Percentiles rank a stretch among this genome's conserved stretches.
Evolutionary conservation across 2,797 vertebrate genomes (phyloP).

Genomic region (Nyctalus aviator): DNA sequence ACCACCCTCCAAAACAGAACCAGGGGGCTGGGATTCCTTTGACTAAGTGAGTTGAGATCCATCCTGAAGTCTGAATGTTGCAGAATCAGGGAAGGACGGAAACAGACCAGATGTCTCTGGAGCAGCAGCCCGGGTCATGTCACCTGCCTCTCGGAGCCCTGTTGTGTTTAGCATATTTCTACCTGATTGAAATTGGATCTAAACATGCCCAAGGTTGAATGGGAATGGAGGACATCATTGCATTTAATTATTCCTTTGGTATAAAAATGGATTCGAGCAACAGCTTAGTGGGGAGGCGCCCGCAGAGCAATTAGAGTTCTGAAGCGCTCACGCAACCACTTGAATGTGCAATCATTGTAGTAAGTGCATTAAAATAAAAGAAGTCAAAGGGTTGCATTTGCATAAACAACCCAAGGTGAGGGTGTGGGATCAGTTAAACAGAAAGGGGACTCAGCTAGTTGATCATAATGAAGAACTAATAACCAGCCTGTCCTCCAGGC

Average conservation of each 20-base stretch:
- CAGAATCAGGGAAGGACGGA: background rate
- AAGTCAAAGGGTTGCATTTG: slow-evolving; percentile 68
- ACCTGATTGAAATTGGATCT: slow-evolving; percentile 70
- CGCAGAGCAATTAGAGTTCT: slow-evolving; percentile 65
- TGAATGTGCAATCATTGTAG: slow-evolving; percentile 75
- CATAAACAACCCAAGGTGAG: slow-evolving; percentile 75
- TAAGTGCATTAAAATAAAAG: slow-evolving; percentile 79
- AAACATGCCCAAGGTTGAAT: slow-evolving; percentile 70
- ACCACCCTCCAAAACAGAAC: background rate
- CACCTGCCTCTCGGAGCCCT: background rate
- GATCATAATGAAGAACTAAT: background rate
- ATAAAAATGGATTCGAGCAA: slow-evolving; percentile 71
- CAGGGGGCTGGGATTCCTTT: background rate
- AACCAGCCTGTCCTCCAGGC: background rate
- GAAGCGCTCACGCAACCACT: slow-evolving; percentile 18
- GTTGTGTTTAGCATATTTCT: slow-evolving; percentile 46
- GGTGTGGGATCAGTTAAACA: slow-evolving; percentile 21
- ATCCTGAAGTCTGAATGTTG: background rate
- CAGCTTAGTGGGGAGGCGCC: slow-evolving; percentile 40
- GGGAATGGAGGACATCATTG: slow-evolving; percentile 65
- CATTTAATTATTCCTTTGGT: slow-evolving; percentile 76
- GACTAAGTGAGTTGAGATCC: background rate
- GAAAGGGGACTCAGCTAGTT: background rate
- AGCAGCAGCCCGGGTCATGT: background rate
- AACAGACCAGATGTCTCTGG: background rate